Base-by-base conservation (phyloP, 53 echinoderm and acorn worm genomes). In the Apostichopus leukothele region DNA sequence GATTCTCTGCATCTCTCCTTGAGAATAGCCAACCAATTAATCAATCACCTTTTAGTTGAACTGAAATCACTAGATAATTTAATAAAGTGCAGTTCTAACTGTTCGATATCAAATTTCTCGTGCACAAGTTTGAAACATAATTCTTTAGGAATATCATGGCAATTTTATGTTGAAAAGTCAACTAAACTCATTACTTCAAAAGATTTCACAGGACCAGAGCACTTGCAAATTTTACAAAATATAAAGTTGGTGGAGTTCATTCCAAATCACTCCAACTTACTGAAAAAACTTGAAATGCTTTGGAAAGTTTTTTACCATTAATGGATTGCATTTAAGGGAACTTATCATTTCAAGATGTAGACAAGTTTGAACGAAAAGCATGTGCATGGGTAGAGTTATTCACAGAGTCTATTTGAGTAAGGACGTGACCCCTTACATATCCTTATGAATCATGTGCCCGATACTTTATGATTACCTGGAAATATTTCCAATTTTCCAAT, bases 371-470 rank as follows among this genome's bases (percentile, higher is more conserved):
- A 23, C 14, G 5, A 50, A 54, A 51, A 26, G 86, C 68, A 4
- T 18, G 26, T 50, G 66, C 67, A 66, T 86, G 86, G 68, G 71
- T 85, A 11, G 7, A 63, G 23, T 19, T 86, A 68, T 86, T 68
- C 20, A 25, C n/a, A n/a, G 39, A 68, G 67, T 86, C 10, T 86
- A 86, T 67, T 66, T 86, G 23, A 86, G 52, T 13, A 86, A 86
- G 54, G 86, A 86, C 67, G 68, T 86, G 68, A 67, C 86, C 13
- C 68, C 86, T 16, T 86, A 86, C 23, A 86, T 86, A 71, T 86
- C 0, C 86, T 67, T 18, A 54, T 73, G 21, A 68, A 67, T 7
- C 86, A 86, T 73, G 50, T 86, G 50, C 86, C 66, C 25, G 68
- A 86, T 39, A 71, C 68, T 52, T 68, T 86, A 18, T 13, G 67